These are phyloP conservation scores for Pachyseris speciosa DNA, from an alignment of 64 coral and sea anemone species.

Conservation along the genomic window DNA sequence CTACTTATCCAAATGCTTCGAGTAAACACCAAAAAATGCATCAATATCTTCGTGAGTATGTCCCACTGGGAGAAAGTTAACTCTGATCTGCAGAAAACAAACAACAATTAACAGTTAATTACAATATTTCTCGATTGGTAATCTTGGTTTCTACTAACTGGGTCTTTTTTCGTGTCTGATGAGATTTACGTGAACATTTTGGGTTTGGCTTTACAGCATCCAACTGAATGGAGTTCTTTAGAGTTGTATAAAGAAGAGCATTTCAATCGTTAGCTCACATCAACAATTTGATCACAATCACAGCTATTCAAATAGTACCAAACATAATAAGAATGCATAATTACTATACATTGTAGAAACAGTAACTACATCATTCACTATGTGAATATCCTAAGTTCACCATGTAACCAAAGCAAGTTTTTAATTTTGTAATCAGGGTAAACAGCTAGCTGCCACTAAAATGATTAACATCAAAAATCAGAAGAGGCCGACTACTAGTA, in stretches of 20 bases:
- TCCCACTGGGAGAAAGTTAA: neutral
- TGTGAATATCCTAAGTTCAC: no score
- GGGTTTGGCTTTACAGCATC: neutral
- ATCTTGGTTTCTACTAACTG: neutral
- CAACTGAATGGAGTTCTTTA: no score
- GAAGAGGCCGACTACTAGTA: neutral
- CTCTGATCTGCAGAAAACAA: neutral
- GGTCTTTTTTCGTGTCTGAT: neutral
- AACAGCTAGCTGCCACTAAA: neutral
- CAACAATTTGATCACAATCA: neutral
- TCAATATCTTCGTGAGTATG: neutral
- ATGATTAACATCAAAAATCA: neutral
- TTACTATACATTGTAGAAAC: neutral
- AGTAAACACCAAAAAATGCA: slow-evolving; percentile 13
- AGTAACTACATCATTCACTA: neutral
- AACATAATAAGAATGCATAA: no score
- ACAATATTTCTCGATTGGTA: neutral
- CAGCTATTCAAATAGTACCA: no score
- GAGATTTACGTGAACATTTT: neutral
- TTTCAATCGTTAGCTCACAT: neutral
- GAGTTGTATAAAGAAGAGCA: no score
- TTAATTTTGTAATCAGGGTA: neutral
- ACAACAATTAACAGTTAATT: neutral
- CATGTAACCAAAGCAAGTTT: neutral
- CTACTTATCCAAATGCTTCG: neutral